Evolutionary conservation across 2,888 invertebrate species (phyloP).

Genomic region (Platynereis dumerilii): DNA sequence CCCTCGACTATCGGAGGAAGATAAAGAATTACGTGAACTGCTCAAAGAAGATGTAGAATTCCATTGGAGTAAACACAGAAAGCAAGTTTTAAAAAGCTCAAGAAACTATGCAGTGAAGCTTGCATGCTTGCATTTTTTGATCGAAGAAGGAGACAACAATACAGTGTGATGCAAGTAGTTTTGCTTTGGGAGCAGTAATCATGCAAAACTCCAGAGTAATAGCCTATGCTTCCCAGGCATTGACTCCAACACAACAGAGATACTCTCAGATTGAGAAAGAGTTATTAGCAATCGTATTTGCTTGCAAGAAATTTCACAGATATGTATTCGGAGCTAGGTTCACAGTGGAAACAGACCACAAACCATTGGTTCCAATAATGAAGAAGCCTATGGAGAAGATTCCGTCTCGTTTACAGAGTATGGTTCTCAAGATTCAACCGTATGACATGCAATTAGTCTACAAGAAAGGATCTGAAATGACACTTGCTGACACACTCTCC

Average conservation of each 20-base stretch:
- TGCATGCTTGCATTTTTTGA: background rate
- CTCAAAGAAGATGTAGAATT: slow-evolving; percentile 3
- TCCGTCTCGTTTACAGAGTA: background rate
- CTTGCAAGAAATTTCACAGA: background rate
- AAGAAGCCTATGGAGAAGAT: background rate
- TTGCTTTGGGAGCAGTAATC: background rate
- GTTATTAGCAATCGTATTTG: slow-evolving; percentile 12
- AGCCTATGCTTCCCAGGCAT: background rate
- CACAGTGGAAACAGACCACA: slow-evolving; percentile 3
- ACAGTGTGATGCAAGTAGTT: background rate
- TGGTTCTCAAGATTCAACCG: background rate
- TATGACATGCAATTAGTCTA: background rate
- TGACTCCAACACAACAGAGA: background rate
- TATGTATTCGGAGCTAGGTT: background rate
- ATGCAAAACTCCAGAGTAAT: background rate
- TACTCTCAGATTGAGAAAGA: slow-evolving; percentile 6
- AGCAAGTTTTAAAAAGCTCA: background rate
- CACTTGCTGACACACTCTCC: background rate
- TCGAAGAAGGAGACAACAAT: background rate
- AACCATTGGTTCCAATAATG: background rate
- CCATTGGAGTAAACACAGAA: slow-evolving; percentile 26
- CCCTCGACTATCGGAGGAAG: slow-evolving; percentile 27
- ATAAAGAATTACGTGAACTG: slow-evolving; percentile 29
- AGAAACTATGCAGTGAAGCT: background rate
- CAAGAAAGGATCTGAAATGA: background rate